Evolutionary conservation across 2,888 invertebrate genomes (phyloP), one percentile per base, ranked within the genome.

Genomic region (Apodemia hepburni): DNA sequence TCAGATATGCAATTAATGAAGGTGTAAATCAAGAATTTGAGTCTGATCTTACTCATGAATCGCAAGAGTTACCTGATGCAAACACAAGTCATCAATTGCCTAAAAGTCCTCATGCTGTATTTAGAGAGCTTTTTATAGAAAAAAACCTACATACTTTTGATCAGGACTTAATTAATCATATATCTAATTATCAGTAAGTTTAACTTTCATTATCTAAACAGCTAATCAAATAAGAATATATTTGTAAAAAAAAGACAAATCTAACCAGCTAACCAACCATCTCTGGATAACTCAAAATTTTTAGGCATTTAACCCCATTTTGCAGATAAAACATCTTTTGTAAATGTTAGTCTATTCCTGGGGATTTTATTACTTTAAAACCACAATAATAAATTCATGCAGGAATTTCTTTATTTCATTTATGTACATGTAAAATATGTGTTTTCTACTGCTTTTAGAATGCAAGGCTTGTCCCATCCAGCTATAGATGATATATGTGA

Each of bases 1-100:
- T 92, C 11, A 80, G 84, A 66, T 87, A 82, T 81, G 92, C 92
- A 12, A 92, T 92, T 61, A 90, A 81, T 73, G 91, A 92, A 71
- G 92, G 92, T 1, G 68, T 92, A 3, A 87, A 75, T 29, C 91
- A 91, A 61, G 87, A 91, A 66, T 84, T 91, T 71, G 79, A 87
- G 33, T 65, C 84, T 59, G 58, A 68, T 8, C 61, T 65, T 60
- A 42, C 65, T 9, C 18, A 47, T 35, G 65, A 71, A 11, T 66
- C 71, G 15, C 72, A 72, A 17, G 70, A 75, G 3, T 58, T 66
- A 11, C 51, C 66, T 4, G 49, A 69, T 11, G 6, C 22, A 27
- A 12, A 54, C 22, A 27, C 11, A 54, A 54, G 12, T 54, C 66
- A 69, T 18, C 64, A 71, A 0, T 59, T 81, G 61, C 78, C 81